These are phyloP conservation scores for Drosophila sturtevanti DNA, from an alignment of 1,140 invertebrate genomes.

Conservation along the genomic window DNA sequence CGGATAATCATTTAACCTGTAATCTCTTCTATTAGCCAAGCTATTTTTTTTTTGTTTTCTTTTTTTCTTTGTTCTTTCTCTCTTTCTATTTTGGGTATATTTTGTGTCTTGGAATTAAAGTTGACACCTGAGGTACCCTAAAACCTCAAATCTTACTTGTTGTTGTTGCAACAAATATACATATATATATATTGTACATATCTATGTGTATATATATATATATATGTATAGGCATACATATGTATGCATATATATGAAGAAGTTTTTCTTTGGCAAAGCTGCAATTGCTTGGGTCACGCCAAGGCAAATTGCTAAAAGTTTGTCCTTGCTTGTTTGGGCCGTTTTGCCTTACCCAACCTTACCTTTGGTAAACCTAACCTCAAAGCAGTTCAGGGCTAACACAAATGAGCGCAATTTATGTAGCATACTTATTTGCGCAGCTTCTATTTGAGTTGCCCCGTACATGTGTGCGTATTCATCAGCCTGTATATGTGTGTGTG, in stretches of 20 bases:
- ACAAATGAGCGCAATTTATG: conserved; percentile 57
- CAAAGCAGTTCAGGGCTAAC: conserved; percentile 19
- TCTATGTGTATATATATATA: background rate
- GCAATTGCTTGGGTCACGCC: conserved; percentile 53
- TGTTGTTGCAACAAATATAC: background rate
- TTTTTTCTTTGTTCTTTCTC: too few relatives aligned
- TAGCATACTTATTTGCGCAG: conserved; percentile 53
- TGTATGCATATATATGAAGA: background rate
- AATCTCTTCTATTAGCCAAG: conserved; percentile 21
- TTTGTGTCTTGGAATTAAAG: conserved; percentile 26
- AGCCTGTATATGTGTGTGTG: background rate
- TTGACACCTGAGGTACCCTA: conserved; percentile 38
- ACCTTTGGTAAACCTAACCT: background rate
- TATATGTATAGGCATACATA: conserved; percentile 6
- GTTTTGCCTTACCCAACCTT: background rate
- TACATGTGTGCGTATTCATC: conserved; percentile 5
- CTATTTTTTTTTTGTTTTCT: background rate
- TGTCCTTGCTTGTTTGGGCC: conserved; percentile 26
- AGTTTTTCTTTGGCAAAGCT: conserved; percentile 22
- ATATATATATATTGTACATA: background rate
- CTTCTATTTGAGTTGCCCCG: conserved; percentile 40
- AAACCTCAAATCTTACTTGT: background rate
- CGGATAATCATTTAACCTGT: background rate
- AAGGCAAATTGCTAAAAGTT: conserved; percentile 59
- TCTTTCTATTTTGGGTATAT: conserved; percentile 8